Evolutionary conservation across 2,113 vertebrate genomes (phyloP).

Genomic region (Okapia johnstoni): DNA sequence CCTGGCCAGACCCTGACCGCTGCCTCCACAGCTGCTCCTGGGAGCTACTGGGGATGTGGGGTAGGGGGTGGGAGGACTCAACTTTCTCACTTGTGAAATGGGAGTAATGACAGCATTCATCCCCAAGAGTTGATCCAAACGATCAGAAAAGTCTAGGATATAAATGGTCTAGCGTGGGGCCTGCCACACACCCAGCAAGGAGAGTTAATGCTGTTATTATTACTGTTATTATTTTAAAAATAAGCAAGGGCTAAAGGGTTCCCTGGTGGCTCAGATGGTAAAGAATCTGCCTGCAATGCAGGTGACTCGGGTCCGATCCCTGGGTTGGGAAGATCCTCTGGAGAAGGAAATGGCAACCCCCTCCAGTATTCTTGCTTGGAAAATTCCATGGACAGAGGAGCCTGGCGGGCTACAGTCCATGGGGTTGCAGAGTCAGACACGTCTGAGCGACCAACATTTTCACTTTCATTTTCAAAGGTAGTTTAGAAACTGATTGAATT

Average conservation of each 20-base stretch:
- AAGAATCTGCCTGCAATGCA: not conserved
- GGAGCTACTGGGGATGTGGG: not conserved
- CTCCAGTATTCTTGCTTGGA: not conserved
- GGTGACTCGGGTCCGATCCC: not conserved
- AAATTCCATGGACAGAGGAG: not conserved
- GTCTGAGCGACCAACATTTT: not conserved
- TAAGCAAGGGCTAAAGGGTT: not conserved
- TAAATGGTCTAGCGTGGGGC: rapidly evolving
- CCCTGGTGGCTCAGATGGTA: not conserved
- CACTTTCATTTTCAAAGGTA: not conserved
- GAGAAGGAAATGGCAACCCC: not conserved
- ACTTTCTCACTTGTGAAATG: slow-evolving; percentile 12
- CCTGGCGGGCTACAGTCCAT: not conserved
- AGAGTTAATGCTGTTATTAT: not conserved
- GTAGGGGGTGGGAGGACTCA: not conserved
- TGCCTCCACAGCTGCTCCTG: not conserved
- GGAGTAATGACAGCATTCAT: not conserved
- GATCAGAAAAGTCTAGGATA: not conserved
- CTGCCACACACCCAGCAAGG: not conserved
- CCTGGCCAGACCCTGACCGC: too few species aligned
- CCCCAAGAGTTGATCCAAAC: not conserved
- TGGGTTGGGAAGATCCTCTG: not conserved
- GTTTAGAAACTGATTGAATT: not conserved
- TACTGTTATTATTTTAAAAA: not conserved
- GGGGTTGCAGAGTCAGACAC: not conserved